These are phyloP conservation scores for Polylopha cassiicola DNA, from an alignment of 2,888 invertebrate genomes.

Conservation along the genomic window DNA sequence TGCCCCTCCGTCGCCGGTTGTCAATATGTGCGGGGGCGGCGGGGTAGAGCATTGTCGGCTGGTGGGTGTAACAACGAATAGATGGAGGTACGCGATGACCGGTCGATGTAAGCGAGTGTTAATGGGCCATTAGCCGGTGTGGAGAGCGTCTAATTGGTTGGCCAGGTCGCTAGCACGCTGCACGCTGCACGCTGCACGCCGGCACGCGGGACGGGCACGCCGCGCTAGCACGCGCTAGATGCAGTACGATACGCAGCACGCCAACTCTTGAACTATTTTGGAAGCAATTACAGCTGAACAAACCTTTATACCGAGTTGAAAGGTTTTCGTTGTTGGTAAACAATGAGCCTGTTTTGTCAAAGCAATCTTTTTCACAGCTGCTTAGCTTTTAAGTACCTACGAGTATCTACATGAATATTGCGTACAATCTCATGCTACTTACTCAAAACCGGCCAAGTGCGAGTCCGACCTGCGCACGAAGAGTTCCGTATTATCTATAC, in stretches of 20 bases:
- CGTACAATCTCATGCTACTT: too few species aligned
- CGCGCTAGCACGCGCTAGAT: constrained; percentile 38
- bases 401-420: too few species aligned
- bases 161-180: constrained; percentile 29
- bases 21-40: constrained; percentile 27
- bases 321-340: too few species aligned
- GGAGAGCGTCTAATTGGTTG: constrained; percentile 58
- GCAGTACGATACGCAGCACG: constrained; percentile 55
- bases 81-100: constrained; percentile 56
- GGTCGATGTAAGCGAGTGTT: constrained; percentile 55
- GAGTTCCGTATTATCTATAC: too few species aligned
- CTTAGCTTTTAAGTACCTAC: too few species aligned
- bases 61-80: constrained; percentile 32
- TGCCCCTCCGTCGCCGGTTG: constrained; percentile 31
- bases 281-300: constrained; percentile 15
- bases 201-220: too few species aligned
- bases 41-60: constrained; percentile 28
- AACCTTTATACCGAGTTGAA: too few species aligned
- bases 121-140: constrained; percentile 67
- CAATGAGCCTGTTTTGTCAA: too few species aligned
- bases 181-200: constrained; percentile 28
- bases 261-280: constrained; percentile 32
- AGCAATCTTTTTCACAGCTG: too few species aligned
- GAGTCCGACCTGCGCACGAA: too few species aligned
- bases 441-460: too few species aligned